phyloP scores from a whole-genome alignment of 2,113 vertebrate species.

The Pseudorectes ferrugineus region DNA sequence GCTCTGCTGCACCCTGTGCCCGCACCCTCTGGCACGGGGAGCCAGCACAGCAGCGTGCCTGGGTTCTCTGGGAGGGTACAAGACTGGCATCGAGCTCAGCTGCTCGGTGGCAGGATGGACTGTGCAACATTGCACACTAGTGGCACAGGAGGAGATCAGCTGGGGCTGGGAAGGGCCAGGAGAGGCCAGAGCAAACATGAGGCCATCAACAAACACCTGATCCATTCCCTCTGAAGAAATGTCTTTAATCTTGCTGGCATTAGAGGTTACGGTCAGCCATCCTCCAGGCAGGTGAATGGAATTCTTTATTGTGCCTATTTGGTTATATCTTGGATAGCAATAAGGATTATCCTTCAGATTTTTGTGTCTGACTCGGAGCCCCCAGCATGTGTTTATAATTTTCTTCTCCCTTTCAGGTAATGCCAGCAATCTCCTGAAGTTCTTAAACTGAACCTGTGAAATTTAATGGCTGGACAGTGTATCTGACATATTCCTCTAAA shows the following conservation, averaged over 20 bases:
- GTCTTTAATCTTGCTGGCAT: background rate
- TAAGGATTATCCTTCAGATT: constrained; percentile 34
- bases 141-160: background rate
- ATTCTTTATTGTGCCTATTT: background rate
- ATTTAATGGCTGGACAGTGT: constrained; percentile 12
- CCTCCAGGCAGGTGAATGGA: constrained; percentile 17
- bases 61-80: rapidly evolving
- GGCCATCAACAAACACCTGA: background rate
- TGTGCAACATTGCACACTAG: background rate
- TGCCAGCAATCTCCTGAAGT: constrained; percentile 50
- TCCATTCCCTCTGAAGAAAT: background rate
- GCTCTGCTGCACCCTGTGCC: rapidly evolving
- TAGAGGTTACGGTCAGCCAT: background rate
- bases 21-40: rapidly evolving
- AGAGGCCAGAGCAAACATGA: background rate
- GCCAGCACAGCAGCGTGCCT: rapidly evolving
- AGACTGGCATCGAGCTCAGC: background rate
- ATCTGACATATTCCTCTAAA: background rate
- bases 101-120: background rate
- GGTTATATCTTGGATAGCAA: background rate
- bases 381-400: constrained; percentile 34
- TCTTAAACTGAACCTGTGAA: constrained; percentile 40
- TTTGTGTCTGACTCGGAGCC: background rate
- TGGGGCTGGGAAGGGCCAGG: background rate
- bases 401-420: constrained; percentile 47